phyloP scores from a whole-genome alignment of 2,797 vertebrate species.

The Gadopsis marmoratus region DNA sequence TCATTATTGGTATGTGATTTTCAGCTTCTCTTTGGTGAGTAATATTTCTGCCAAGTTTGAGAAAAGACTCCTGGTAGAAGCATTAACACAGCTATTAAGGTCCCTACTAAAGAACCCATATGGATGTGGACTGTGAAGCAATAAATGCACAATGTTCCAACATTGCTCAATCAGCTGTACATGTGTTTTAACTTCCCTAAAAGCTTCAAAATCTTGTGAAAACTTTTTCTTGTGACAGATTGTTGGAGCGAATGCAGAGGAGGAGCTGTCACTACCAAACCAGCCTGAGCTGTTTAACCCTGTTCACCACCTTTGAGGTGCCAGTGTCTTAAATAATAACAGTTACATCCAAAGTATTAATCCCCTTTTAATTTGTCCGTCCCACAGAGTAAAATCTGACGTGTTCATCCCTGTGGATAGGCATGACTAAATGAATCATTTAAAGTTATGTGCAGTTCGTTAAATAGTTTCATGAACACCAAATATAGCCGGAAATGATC shows the following conservation, averaged over 20 bases:
- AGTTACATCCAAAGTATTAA: background rate
- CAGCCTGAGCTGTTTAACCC: background rate
- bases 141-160: background rate
- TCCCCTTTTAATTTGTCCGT: background rate
- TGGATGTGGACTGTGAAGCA: background rate
- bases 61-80: background rate
- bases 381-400: background rate
- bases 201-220: slow-evolving; percentile 1
- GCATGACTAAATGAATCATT: background rate
- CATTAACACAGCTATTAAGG: no score
- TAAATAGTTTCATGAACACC: slow-evolving; percentile 1
- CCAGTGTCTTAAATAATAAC: background rate
- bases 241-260: background rate
- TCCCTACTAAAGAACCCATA: background rate
- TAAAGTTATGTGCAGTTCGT: background rate
- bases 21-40: background rate
- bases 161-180: background rate
- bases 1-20: background rate
- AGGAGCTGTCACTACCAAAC: slow-evolving; percentile 2
- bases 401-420: background rate
- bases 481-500: background rate
- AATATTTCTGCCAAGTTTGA: background rate
- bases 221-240: slow-evolving; percentile 2
- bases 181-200: background rate
- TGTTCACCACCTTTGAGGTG: no score